Conservation (phyloP, 1,140 invertebrate species). For the Chlorops oryzae region DNA sequence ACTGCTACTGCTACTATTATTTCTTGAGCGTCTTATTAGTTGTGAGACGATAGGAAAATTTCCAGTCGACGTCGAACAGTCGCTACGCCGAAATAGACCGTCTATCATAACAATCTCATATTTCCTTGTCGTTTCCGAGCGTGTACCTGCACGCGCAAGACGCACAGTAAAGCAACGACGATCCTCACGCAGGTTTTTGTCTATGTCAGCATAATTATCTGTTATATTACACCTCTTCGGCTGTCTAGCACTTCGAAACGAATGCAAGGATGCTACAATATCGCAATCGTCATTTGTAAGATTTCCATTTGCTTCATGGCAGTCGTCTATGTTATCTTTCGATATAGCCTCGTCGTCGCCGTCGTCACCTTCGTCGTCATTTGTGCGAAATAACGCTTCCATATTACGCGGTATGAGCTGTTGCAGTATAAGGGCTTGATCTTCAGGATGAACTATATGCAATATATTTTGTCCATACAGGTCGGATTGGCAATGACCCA, state of each 20-base stretch:
- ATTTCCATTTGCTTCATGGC: no score
- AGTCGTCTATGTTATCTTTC: slow-evolving; percentile 21
- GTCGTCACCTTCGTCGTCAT: slow-evolving; percentile 27
- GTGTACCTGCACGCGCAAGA: slow-evolving; percentile 56
- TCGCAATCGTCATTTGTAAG: no score
- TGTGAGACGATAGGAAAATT: slow-evolving; percentile 50
- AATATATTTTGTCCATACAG: slow-evolving; percentile 77
- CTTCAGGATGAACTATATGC: slow-evolving; percentile 69
- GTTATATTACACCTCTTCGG: slow-evolving; percentile 5
- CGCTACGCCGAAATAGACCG: slow-evolving; percentile 51
- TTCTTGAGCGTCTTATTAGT: slow-evolving; percentile 49
- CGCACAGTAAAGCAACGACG: slow-evolving; percentile 50
- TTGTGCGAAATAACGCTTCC: slow-evolving; percentile 32
- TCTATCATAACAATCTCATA: slow-evolving; percentile 61
- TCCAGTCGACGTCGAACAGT: slow-evolving; percentile 45
- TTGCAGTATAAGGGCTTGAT: slow-evolving; percentile 62
- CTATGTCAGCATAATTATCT: slow-evolving; percentile 25
- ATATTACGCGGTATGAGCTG: slow-evolving; percentile 58
- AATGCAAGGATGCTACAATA: no score
- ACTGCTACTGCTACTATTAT: slow-evolving; percentile 33
- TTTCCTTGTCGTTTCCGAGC: slow-evolving; percentile 56
- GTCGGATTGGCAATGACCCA: slow-evolving; percentile 81
- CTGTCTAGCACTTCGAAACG: slow-evolving; percentile 27
- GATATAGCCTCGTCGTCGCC: no score
- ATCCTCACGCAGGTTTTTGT: slow-evolving; percentile 38